Evolutionary conservation across 2,797 vertebrate genomes (phyloP).

Genomic region (Prunella strophiata): DNA sequence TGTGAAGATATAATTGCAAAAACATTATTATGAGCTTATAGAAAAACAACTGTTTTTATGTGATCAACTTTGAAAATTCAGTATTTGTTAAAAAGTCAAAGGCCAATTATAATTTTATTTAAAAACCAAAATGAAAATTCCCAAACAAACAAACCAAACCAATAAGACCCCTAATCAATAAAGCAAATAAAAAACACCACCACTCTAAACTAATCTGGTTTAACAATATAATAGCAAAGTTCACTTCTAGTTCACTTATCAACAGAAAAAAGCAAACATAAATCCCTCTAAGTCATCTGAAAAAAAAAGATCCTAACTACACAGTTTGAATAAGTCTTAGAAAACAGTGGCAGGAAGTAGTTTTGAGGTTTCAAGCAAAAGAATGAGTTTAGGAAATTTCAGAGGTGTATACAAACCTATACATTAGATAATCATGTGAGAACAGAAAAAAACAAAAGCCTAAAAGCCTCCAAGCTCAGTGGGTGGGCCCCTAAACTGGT

Average conservation of each 20-base stretch:
- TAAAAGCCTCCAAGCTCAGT: not conserved
- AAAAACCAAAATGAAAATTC: accelerated
- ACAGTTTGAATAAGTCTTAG: not conserved
- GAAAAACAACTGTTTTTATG: not conserved
- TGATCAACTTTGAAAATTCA: not conserved
- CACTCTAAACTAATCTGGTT: not conserved
- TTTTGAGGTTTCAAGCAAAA: not conserved
- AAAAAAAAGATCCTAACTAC: not conserved
- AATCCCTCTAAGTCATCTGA: not conserved
- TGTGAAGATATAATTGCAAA: conserved; percentile 7
- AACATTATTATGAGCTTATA: not conserved
- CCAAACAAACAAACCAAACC: not conserved
- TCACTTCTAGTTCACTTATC: not conserved
- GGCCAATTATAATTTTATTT: not conserved
- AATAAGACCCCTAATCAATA: not conserved
- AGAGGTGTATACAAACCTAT: not conserved
- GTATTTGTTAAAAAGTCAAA: not conserved
- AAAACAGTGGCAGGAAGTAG: not conserved
- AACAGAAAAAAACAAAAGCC: not conserved
- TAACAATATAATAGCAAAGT: not conserved
- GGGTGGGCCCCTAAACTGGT: not conserved
- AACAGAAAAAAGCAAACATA: not conserved
- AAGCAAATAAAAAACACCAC: not conserved
- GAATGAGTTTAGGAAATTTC: not conserved
- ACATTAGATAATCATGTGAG: not conserved